Base-by-base conservation (phyloP, 2,113 vertebrate species). In the Mus pahari region DNA sequence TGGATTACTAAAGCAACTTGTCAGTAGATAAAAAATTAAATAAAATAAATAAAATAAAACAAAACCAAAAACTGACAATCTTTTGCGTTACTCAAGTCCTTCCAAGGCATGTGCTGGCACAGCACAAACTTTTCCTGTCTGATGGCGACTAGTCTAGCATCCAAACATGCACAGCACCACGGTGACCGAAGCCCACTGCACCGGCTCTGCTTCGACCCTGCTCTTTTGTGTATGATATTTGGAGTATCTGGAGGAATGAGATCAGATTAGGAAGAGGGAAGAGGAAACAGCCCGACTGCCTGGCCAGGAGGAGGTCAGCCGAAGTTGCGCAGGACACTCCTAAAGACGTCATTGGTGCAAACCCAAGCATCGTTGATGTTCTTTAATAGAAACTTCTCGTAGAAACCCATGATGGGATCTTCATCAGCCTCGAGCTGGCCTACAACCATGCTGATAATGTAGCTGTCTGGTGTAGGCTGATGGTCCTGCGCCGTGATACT, bases 371-470 rank as follows among this genome's bases (percentile, higher is more conserved):
- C 98, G 78, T 98, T 98, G 94, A 98, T 98, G 97, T 97, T 98
- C 99, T 99, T 99, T 98, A 99, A 98, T 98, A 99, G 98, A 98
- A 99, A 99, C 97, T 98, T 99, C 98, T 99, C 99, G 90, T 99
- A 99, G 98, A 99, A 99, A 97, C 99, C 99, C 98, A 99, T 98
- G 98, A 99, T 98, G 96, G 99, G 99, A 98, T 99, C 98, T 98
- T 99, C 99, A 77, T 99, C 99, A 42, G 99, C 99, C 99, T 99
- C 99, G 96, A 99, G 99, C 98, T 99, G 99, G 97, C 99, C 99
- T 98, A 99, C 99, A 97, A 99, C 99, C 99, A 99, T 99, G 99
- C 99, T 99, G 98, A 99, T 96, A 98, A 99, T 99, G 98, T 99
- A 99, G 98, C 98, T 99, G 98, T 99, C 99, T 98, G 99, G 99